Percentiles rank a stretch among this genome's conserved stretches.
Evolutionary conservation across 2,113 vertebrate species (phyloP).

Genomic region (Cairina moschata): DNA sequence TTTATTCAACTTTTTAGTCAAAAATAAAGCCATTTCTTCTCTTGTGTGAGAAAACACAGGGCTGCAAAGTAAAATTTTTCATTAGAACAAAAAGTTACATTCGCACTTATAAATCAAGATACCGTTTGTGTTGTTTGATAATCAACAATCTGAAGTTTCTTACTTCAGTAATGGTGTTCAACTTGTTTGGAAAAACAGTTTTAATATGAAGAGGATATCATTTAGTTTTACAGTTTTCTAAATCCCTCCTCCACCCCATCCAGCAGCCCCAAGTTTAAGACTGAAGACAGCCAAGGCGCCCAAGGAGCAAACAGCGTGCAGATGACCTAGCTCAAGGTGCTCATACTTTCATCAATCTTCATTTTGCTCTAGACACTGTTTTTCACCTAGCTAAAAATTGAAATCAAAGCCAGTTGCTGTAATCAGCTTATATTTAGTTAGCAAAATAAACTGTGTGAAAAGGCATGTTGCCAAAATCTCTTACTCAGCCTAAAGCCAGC

Average conservation of each 20-base stretch:
- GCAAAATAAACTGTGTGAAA: neutral
- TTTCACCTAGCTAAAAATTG: neutral
- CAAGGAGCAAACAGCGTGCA: fast-evolving
- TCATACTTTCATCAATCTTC: neutral
- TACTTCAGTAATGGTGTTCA: neutral
- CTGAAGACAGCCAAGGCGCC: neutral
- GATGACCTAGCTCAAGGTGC: neutral
- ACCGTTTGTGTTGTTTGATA: neutral
- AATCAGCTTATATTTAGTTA: neutral
- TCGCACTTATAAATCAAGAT: neutral
- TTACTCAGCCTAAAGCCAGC: neutral
- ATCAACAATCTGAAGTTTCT: neutral
- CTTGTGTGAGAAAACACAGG: neutral
- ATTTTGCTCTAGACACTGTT: neutral
- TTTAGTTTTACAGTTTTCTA: neutral
- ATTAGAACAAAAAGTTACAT: neutral
- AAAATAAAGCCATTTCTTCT: neutral
- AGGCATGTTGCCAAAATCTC: neutral
- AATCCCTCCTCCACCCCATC: neutral
- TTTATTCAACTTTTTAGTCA: neutral
- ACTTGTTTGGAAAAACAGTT: neutral
- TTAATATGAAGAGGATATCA: neutral
- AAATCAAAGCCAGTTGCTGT: neutral
- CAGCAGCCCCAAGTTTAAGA: neutral
- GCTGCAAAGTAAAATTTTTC: neutral